Conservation (phyloP, 1,140 invertebrate genomes). For the Bombus ignitus region DNA sequence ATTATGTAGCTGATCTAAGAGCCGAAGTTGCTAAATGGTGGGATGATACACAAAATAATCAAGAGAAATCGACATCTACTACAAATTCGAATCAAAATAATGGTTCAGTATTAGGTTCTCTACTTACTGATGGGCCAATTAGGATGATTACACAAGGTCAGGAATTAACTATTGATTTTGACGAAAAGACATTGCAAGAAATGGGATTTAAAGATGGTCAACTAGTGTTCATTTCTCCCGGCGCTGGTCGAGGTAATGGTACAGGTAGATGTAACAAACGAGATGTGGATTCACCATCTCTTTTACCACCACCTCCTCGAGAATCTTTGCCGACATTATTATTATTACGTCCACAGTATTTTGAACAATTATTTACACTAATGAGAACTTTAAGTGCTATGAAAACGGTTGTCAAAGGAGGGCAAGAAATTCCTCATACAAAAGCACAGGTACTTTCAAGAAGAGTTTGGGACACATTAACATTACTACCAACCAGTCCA, state of each 20-base stretch:
- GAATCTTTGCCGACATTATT: conserved; percentile 93
- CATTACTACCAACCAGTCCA: conserved; percentile 94
- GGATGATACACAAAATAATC: conserved; percentile 84
- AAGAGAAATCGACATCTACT: conserved; percentile 61
- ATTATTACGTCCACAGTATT: conserved; percentile 92
- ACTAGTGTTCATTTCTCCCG: conserved; percentile 94
- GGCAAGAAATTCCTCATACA: conserved; percentile 91
- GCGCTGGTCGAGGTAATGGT: conserved; percentile 88
- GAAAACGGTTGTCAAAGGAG: conserved; percentile 88
- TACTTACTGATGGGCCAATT: conserved; percentile 91
- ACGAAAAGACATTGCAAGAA: conserved; percentile 94
- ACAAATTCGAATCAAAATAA: conserved; percentile 56
- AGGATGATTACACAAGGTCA: conserved; percentile 97
- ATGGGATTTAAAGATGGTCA: conserved; percentile 96
- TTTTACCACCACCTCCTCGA: conserved; percentile 90
- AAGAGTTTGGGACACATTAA: conserved; percentile 96
- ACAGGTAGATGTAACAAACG: conserved; percentile 85
- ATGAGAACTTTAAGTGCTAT: conserved; percentile 94
- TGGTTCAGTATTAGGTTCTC: conserved; percentile 83
- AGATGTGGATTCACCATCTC: conserved; percentile 89
- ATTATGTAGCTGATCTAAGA: conserved; percentile 94
- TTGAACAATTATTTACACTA: conserved; percentile 94
- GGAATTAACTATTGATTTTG: conserved; percentile 95
- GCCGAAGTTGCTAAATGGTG: conserved; percentile 97
- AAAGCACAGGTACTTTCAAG: conserved; percentile 95